Base-by-base conservation (phyloP, 2,797 vertebrate genomes). In the Onychomys leucogaster region DNA sequence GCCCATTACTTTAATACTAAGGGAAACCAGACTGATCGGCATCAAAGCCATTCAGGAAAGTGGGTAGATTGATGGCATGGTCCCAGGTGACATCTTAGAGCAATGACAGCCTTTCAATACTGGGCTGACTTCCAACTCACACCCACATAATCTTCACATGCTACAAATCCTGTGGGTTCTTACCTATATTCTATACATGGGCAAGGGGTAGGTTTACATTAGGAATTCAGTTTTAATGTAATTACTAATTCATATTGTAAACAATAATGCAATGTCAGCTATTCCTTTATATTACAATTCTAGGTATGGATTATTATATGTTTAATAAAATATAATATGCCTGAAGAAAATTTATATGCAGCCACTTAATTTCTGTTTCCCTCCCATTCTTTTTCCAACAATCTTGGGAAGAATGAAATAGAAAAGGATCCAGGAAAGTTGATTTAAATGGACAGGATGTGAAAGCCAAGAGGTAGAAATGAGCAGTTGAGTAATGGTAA, bases 1-100 rank as follows among this genome's bases (percentile, higher is more conserved):
- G 75, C 82, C 96, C 92, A 97, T 98, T 97, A 96, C 97, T 97
- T 97, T 97, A 97, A 97, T 96, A 93, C 96, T 95, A 57, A 65
- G 61, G 84, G 96, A 97, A 98, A 96, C 90, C 77, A 95, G 94
- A 88, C 78, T 55, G 96, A 96, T 96, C 0, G 41, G 89, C 94
- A 96, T 96, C 94, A 71, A 43, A 97, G 90, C 57, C 94, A 90
- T 93, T 96, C 94, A 91, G 75, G 94, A 95, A 84, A 97, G 94
- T 95, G 37, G 80, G 34, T 16, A 94, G 96, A 98, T 98, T 96
- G 95, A 98, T 98, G 97, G 55, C 80, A 71, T 16, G 46, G 94
- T 95, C 97, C 95, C 95, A 69, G 81, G 91, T 94, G 96, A 97
- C 94, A 85, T 95, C 59, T 96, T 93, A 92, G 55, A 96, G 92